Conservation (phyloP, 1,140 invertebrate genomes). For the Sarcophaga bullata region DNA sequence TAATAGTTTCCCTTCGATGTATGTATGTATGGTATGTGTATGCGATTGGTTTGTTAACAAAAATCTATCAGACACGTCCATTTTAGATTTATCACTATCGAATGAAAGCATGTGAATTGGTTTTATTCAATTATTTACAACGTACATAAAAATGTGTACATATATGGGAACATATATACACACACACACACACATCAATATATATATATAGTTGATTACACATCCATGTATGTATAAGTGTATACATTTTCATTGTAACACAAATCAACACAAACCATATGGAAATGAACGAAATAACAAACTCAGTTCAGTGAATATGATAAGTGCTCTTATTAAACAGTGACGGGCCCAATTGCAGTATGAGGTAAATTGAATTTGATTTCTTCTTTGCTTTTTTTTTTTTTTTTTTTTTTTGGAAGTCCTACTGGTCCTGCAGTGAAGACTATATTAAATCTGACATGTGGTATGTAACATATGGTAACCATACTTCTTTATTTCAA, state of each 20-base stretch:
- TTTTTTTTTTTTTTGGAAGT: conserved; percentile 28
- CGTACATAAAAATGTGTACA: neutral
- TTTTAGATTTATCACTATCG: conserved; percentile 37
- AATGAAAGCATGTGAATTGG: conserved; percentile 32
- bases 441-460: conserved; percentile 7
- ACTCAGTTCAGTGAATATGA: conserved; percentile 35
- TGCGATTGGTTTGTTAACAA: conserved; percentile 29
- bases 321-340: conserved; percentile 34
- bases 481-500: too few species aligned
- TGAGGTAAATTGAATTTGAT: conserved; percentile 30
- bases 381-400: neutral
- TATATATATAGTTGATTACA: neutral
- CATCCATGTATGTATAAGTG: neutral
- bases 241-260: neutral
- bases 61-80: conserved; percentile 39
- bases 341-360: neutral
- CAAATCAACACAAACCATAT: conserved; percentile 31
- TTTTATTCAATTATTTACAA: conserved; percentile 38
- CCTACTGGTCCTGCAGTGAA: neutral
- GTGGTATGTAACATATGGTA: neutral
- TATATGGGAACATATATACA: neutral
- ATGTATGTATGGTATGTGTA: neutral
- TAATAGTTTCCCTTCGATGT: neutral
- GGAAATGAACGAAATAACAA: conserved; percentile 27
- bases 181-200: neutral